phyloP scores from a whole-genome alignment of 2,888 invertebrate species.

The Plusia festucae region DNA sequence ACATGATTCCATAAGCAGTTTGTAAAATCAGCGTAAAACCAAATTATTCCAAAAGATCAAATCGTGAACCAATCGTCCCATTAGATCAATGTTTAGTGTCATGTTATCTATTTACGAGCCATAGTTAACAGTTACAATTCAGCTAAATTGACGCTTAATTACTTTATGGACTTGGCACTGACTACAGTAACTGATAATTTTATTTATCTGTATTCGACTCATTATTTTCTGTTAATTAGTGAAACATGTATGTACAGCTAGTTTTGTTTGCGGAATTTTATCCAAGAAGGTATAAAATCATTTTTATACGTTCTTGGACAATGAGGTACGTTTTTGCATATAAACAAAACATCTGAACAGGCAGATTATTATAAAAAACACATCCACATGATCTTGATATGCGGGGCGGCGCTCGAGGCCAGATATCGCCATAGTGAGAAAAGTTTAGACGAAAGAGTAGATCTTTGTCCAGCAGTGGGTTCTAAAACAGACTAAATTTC shows the following conservation, averaged over 20 bases:
- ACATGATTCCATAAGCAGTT: background rate
- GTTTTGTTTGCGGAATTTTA: background rate
- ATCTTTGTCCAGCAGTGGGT: no score
- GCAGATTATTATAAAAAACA: no score
- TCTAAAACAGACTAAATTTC: no score
- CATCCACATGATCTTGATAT: no score
- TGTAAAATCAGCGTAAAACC: background rate
- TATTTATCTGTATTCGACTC: background rate
- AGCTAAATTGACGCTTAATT: conserved; percentile 5
- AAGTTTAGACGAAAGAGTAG: no score
- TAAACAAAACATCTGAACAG: no score
- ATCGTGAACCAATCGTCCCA: background rate
- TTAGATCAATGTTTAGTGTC: conserved; percentile 1
- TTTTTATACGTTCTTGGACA: no score
- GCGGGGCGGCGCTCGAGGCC: no score
- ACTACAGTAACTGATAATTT: background rate
- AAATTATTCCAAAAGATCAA: background rate
- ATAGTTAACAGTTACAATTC: background rate
- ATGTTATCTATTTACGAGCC: conserved; percentile 5
- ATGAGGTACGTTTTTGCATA: no score
- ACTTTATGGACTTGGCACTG: conserved; percentile 1
- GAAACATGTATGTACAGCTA: background rate
- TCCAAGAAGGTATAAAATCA: no score
- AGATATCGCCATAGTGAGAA: no score
- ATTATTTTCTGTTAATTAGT: background rate